These are phyloP conservation scores for Rhineura floridana DNA, from an alignment of 2,113 vertebrate species.

Conservation along the genomic window DNA sequence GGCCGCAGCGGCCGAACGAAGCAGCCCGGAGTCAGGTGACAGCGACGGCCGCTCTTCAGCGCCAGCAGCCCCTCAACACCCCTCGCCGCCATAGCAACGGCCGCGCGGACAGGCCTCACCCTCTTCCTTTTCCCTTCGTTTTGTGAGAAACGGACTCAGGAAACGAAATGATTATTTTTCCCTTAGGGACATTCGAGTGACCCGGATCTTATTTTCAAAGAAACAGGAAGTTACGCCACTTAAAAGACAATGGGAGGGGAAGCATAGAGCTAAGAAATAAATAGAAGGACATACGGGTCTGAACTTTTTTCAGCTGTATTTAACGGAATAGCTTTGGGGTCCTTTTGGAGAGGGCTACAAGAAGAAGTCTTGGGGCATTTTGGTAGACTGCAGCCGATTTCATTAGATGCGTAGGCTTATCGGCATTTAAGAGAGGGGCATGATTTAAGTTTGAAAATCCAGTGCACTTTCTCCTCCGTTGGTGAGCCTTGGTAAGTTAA, in stretches of 20 bases:
- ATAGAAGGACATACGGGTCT: background rate
- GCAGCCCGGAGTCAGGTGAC: background rate
- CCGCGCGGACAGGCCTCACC: background rate
- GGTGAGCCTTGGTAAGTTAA: no score
- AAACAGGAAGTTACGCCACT: background rate
- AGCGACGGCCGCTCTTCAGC: background rate
- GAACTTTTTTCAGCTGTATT: background rate
- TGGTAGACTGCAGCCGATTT: no score
- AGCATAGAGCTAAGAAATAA: background rate
- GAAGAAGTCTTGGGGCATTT: no score
- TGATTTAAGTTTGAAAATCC: no score
- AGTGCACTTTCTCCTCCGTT: no score
- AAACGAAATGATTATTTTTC: fast-evolving
- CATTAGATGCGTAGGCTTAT: no score
- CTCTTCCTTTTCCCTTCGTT: fast-evolving
- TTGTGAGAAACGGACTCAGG: background rate
- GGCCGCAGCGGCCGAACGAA: conserved; percentile 35
- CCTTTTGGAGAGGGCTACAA: background rate
- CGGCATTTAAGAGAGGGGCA: no score
- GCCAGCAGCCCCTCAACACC: background rate
- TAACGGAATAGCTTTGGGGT: background rate
- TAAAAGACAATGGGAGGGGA: no score
- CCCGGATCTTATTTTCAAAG: background rate
- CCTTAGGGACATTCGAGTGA: background rate
- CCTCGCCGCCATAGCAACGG: conserved; percentile 17